A percentile compares a stretch with the other conserved stretches of the same genome.
These are phyloP conservation scores for Orientallactaga bullata DNA, from an alignment of 2,113 vertebrate species.

Conservation along the genomic window DNA sequence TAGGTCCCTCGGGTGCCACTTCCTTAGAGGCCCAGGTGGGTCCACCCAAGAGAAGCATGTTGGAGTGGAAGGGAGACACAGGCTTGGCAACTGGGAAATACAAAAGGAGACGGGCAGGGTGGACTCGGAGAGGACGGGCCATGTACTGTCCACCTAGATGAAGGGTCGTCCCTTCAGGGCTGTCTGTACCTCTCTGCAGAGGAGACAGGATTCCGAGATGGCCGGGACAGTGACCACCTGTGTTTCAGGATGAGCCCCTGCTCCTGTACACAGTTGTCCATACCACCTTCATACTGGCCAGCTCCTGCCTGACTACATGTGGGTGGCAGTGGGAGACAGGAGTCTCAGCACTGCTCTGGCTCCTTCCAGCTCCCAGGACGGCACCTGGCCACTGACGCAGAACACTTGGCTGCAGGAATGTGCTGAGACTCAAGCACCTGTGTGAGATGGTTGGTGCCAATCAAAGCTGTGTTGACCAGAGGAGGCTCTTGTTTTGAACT, in stretches of 20 bases:
- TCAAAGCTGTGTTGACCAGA: rapidly evolving
- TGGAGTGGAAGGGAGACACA: neutral
- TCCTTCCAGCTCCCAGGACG: neutral
- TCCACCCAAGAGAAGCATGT: neutral
- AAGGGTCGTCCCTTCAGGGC: neutral
- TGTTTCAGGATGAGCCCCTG: no score
- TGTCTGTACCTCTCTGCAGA: neutral
- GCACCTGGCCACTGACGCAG: neutral
- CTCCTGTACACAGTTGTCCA: no score
- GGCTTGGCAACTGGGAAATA: neutral
- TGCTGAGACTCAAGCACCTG: no score
- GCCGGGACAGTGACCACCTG: neutral
- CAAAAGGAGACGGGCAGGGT: no score
- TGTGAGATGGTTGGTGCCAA: neutral
- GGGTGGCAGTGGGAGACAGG: neutral
- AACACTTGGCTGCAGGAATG: neutral
- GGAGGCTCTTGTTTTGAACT: neutral
- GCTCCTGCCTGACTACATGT: no score
- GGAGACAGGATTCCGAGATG: neutral
- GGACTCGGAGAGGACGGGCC: neutral
- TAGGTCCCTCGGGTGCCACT: neutral
- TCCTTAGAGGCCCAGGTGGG: neutral
- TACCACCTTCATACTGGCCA: neutral
- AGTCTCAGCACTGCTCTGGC: no score
- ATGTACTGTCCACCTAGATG: neutral